Evolutionary conservation across 1,140 invertebrate genomes (phyloP).

Genomic region (Agrypnia vestita): DNA sequence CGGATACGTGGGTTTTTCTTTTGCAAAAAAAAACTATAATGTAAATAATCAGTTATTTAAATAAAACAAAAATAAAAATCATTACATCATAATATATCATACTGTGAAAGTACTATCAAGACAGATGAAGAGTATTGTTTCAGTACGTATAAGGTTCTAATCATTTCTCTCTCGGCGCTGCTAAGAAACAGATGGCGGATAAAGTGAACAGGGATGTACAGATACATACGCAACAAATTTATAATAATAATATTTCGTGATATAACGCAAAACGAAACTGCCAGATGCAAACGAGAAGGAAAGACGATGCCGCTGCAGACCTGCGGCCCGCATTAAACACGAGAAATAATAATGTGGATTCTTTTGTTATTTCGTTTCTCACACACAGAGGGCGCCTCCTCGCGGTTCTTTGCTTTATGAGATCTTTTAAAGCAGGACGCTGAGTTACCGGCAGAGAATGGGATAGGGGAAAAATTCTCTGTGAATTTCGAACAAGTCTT

Average conservation of each 20-base stretch:
- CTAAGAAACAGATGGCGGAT: conserved; percentile 31
- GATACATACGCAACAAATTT: conserved; percentile 54
- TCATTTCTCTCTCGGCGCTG: not conserved
- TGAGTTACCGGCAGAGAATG: conserved; percentile 24
- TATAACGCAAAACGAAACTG: conserved; percentile 61
- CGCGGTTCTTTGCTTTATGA: conserved; percentile 38
- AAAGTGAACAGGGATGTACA: conserved; percentile 37
- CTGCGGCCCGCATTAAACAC: conserved; percentile 35
- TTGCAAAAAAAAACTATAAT: too few relatives aligned
- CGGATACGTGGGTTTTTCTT: too few relatives aligned
- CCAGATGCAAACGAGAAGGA: conserved; percentile 60
- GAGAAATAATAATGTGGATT: conserved; percentile 50
- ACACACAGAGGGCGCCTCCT: conserved; percentile 1
- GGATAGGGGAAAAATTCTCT: conserved; percentile 3
- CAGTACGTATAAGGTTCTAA: too few relatives aligned
- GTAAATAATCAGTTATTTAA: too few relatives aligned
- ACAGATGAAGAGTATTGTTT: not conserved
- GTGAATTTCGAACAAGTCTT: not conserved
- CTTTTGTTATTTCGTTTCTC: conserved; percentile 42
- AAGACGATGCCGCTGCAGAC: conserved; percentile 21
- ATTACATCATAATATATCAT: not conserved
- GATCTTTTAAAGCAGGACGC: conserved; percentile 23
- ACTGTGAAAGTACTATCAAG: not conserved
- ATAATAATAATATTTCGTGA: conserved; percentile 60
- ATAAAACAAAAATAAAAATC: too few relatives aligned